Base-by-base conservation (phyloP, 2,113 vertebrate species). In the Ramphastos sulfuratus region DNA sequence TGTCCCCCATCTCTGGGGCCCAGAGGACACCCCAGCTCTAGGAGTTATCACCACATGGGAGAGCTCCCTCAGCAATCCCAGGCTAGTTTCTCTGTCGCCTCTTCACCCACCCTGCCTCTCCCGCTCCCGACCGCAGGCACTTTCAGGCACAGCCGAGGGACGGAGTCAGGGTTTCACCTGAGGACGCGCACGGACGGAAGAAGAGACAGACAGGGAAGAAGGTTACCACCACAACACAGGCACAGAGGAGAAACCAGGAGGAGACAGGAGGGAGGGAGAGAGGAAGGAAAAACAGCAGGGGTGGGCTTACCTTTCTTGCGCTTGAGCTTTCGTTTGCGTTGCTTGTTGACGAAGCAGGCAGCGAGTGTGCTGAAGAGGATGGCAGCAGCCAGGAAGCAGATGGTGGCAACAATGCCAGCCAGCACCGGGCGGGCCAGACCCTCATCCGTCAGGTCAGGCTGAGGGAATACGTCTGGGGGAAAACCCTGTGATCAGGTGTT, bases 351-450 rank as follows among this genome's bases (percentile, higher is more conserved):
- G 72, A 99, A 99, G 97, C 64, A 99, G 93, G 99, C 99, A 7
- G 99, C 99, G 58, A 99, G 98, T 23, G 99, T 99, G 97, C 99
- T 99, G 96, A 99, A 99, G 82, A 99, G 98, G 95, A 99, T 98
- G 63, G 99, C 99, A 5, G 99, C 99, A 55, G 99, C 99, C 97
- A 99, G 97, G 95, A 99, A 99, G 96, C 99, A 99, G 96, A 99
- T 99, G 93, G 99, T 99, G 73, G 99, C 99, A 85, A 99, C 99
- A 5, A 99, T 99, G 52, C 99, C 99, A 46, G 99, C 99, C 97
- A 99, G 98, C 96, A 99, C 98, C 0, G 99, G 99, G 87, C 98
- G 98, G 10, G 99, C 99, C 96, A 99, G 98, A 79, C 99, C 99
- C 20, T 99, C 99, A 0, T 99, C 99, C 2, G 98, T 98, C 97